These are phyloP conservation scores for Neopipo cinnamomea DNA, from an alignment of 2,113 vertebrate genomes.

Conservation along the genomic window DNA sequence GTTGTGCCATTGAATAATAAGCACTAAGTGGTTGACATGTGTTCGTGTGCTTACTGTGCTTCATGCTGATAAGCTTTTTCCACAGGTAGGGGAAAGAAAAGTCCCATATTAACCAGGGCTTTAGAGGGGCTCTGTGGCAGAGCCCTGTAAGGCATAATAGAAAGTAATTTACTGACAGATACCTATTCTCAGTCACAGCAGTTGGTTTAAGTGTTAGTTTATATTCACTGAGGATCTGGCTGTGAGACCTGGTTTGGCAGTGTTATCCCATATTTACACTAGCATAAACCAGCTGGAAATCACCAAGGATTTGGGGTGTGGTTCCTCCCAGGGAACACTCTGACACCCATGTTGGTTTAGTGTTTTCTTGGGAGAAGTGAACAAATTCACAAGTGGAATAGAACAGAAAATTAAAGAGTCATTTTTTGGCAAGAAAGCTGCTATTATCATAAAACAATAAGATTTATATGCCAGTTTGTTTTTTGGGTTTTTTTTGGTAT, in stretches of 20 bases:
- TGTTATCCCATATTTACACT: neutral
- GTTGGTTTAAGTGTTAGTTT: neutral
- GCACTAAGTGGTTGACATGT: neutral
- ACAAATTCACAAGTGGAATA: neutral
- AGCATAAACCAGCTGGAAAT: neutral
- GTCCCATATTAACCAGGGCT: neutral
- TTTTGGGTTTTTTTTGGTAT: neutral
- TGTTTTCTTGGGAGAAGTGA: neutral
- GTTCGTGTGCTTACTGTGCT: fast-evolving
- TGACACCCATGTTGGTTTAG: neutral
- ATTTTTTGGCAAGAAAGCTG: neutral
- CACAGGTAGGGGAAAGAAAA: neutral
- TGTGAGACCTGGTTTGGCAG: neutral
- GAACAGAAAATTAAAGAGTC: neutral
- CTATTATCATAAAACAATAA: neutral
- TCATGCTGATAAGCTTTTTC: neutral
- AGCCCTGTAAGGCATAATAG: neutral
- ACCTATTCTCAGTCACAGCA: neutral
- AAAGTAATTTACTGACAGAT: neutral
- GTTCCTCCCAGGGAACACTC: neutral
- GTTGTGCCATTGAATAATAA: neutral
- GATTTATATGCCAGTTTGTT: neutral
- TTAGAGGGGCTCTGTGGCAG: neutral
- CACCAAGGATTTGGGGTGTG: neutral
- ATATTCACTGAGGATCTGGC: neutral